phyloP scores from a whole-genome alignment of 2,888 invertebrate species.

The Lepidonotus clava region DNA sequence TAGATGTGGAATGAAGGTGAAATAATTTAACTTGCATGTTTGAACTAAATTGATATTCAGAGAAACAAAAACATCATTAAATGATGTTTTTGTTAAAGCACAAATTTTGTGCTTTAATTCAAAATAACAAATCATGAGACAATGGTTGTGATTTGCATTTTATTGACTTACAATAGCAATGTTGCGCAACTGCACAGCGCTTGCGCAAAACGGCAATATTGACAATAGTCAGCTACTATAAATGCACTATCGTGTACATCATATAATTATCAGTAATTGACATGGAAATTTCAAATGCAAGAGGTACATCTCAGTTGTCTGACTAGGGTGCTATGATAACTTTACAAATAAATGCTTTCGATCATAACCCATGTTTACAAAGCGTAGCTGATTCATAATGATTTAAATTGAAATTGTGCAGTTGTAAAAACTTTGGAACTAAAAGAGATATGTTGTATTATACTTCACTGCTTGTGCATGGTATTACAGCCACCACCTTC shows the following conservation, averaged over 20 bases:
- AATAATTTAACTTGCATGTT: no score
- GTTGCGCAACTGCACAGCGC: constrained; percentile 18
- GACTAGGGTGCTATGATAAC: not conserved
- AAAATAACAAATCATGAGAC: no score
- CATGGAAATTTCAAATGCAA: not conserved
- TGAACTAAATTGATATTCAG: no score
- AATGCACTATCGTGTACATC: constrained; percentile 13
- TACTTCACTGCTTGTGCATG: not conserved
- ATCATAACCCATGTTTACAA: not conserved
- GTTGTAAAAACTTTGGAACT: not conserved
- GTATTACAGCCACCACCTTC: no score
- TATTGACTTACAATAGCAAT: constrained; percentile 53
- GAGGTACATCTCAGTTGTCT: not conserved
- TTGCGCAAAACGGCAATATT: constrained; percentile 32
- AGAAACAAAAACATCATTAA: no score
- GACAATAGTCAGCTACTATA: constrained; percentile 43
- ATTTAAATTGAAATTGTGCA: not conserved
- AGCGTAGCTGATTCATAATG: not conserved
- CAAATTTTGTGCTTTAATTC: no score
- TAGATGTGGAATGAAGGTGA: no score
- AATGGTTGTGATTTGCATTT: not conserved
- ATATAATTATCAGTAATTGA: not conserved
- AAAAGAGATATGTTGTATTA: not conserved
- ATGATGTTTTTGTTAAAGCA: no score
- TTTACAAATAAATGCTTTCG: not conserved